These are phyloP conservation scores for Calyptommatus sinebrachiatus DNA, from an alignment of 2,113 vertebrate species.

Conservation along the genomic window DNA sequence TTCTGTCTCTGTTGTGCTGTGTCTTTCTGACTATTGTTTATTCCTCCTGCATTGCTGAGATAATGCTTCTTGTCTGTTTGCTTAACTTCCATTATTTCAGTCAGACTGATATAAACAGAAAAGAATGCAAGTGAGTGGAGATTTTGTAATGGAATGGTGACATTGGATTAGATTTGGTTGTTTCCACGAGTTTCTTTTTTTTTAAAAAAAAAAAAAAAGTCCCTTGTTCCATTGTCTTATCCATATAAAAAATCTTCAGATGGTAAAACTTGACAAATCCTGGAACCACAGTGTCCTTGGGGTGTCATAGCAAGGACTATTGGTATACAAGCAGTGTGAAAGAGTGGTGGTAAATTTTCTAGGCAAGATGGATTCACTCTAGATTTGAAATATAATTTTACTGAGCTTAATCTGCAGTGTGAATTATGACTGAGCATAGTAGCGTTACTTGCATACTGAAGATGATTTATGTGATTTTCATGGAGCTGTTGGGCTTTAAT, in stretches of 20 bases:
- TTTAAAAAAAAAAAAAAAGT: no score
- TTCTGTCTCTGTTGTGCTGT: not conserved
- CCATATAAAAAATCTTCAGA: no score
- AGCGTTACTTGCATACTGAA: slow-evolving; percentile 55
- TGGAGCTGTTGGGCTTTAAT: slow-evolving; percentile 69
- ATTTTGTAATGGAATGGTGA: not conserved
- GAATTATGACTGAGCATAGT: slow-evolving; percentile 54
- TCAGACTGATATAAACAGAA: not conserved
- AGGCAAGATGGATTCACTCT: slow-evolving; percentile 29
- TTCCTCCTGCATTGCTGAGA: not conserved
- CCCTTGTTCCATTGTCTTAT: no score
- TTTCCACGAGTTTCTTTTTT: not conserved
- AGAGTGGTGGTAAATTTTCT: slow-evolving; percentile 41
- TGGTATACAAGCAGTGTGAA: no score
- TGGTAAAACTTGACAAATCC: no score
- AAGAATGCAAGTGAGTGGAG: not conserved
- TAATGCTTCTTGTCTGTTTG: not conserved
- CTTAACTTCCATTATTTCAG: not conserved
- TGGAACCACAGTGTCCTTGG: no score
- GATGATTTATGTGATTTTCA: slow-evolving; percentile 70
- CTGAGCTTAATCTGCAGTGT: slow-evolving; percentile 58
- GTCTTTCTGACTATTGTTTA: not conserved
- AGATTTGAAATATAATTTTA: slow-evolving; percentile 57
- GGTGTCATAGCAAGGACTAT: no score
- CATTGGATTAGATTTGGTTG: not conserved